Conservation (phyloP, 92 coral and sea anemone genomes). For the Palythoa caribaeorum region DNA sequence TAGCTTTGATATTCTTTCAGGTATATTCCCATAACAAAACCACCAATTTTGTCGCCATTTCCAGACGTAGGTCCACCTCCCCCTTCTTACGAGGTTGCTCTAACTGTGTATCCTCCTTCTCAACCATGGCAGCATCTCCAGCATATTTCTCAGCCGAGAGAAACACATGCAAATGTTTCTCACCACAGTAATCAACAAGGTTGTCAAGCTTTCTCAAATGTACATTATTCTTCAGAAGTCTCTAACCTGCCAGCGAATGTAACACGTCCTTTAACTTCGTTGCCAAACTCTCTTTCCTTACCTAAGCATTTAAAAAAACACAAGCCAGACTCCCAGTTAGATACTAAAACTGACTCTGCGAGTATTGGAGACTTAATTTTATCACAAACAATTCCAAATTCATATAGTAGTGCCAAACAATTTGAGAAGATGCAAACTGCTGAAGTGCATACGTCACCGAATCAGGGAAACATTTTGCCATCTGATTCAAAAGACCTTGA, state of each 20-base stretch:
- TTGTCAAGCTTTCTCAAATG: background rate
- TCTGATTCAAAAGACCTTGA: background rate
- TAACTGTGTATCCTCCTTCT: slow-evolving; percentile 42
- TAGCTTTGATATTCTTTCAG: background rate
- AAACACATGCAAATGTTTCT: background rate
- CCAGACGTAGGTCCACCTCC: background rate
- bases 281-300: background rate
- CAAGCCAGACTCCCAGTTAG: background rate
- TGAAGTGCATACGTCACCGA: background rate
- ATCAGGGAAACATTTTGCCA: background rate
- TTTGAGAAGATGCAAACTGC: background rate
- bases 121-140: slow-evolving; percentile 37
- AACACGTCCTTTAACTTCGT: background rate
- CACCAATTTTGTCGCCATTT: background rate
- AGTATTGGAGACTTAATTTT: background rate
- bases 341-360: background rate
- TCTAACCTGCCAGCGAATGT: background rate
- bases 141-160: background rate
- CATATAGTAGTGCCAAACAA: background rate
- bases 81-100: slow-evolving; percentile 32
- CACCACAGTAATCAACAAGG: background rate
- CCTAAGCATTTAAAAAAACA: background rate
- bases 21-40: background rate
- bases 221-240: background rate
- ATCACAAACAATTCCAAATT: background rate